A percentile compares a stretch with the other conserved stretches of the same genome.
phyloP scores from a whole-genome alignment of 2,797 vertebrate genomes.

The Coregonus sp. region DNA sequence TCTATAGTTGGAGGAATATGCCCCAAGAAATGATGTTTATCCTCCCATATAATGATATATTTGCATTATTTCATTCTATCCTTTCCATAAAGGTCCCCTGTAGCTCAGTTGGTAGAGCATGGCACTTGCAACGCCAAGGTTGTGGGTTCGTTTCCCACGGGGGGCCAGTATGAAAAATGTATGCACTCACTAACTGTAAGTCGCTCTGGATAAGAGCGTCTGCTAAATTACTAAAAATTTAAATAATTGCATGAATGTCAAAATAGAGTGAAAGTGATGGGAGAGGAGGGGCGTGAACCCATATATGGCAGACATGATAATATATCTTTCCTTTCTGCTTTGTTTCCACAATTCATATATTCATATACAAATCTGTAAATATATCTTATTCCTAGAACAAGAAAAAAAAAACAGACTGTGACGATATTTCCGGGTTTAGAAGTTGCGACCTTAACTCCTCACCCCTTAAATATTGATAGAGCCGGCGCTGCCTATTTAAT shows the following conservation, averaged over 20 bases:
- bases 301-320: too few relatives aligned
- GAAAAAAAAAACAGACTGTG: constrained; percentile 1
- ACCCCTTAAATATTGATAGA: constrained; percentile 80
- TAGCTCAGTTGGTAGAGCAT: neutral
- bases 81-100: neutral
- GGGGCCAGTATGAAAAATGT: too few relatives aligned
- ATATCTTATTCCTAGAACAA: neutral
- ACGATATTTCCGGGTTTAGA: constrained; percentile 1
- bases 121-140: neutral
- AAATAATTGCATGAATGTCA: too few relatives aligned
- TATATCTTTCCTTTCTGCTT: neutral
- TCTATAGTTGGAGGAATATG: neutral
- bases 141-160: too few relatives aligned
- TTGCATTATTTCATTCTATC: too few relatives aligned
- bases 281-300: too few relatives aligned
- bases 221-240: too few relatives aligned
- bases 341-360: neutral
- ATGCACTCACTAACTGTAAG: too few relatives aligned
- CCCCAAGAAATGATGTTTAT: neutral
- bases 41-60: neutral
- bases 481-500: constrained; percentile 69
- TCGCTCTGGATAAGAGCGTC: too few relatives aligned
- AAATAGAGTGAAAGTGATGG: too few relatives aligned
- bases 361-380: neutral
- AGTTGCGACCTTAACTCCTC: constrained; percentile 62